A percentile compares a stretch with the other conserved stretches of the same genome.
Conservation (phyloP, 1,140 invertebrate genomes). For the Vollenhovia emeryi region DNA sequence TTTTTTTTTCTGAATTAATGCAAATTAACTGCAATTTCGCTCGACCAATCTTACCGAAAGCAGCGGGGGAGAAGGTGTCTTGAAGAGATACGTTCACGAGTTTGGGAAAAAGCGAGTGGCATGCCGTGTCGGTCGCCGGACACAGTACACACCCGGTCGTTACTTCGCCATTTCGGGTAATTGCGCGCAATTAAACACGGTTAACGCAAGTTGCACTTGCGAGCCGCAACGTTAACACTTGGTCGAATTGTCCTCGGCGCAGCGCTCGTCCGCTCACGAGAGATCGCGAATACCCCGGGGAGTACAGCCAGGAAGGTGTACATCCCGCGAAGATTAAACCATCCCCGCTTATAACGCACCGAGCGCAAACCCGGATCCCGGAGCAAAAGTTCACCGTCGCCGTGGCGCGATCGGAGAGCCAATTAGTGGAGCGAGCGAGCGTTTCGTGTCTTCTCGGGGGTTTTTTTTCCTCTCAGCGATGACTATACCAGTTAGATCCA, state of each 20-base stretch:
- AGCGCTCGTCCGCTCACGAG: background rate
- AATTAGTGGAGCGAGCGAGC: slow-evolving; percentile 35
- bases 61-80: background rate
- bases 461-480: background rate
- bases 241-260: slow-evolving; percentile 57
- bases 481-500: slow-evolving; percentile 35
- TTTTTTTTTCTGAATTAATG: slow-evolving; percentile 13
- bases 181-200: slow-evolving; percentile 72
- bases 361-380: background rate
- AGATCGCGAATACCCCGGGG: background rate
- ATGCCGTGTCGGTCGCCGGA: slow-evolving; percentile 3
- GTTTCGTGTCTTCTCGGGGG: background rate
- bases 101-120: slow-evolving; percentile 39
- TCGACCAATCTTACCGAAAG: background rate
- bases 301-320: background rate
- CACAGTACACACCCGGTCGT: slow-evolving; percentile 47
- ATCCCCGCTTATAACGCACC: slow-evolving; percentile 3
- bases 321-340: slow-evolving; percentile 40
- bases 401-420: slow-evolving; percentile 33
- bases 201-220: slow-evolving; percentile 70
- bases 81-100: slow-evolving; percentile 1
- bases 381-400: slow-evolving; percentile 25
- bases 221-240: slow-evolving; percentile 65
- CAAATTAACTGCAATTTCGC: slow-evolving; percentile 40
- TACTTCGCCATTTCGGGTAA: slow-evolving; percentile 72